Evolutionary conservation across 2,888 invertebrate species (phyloP), one percentile per base, ranked within the genome.

Genomic region (Aphidius colemani): DNA sequence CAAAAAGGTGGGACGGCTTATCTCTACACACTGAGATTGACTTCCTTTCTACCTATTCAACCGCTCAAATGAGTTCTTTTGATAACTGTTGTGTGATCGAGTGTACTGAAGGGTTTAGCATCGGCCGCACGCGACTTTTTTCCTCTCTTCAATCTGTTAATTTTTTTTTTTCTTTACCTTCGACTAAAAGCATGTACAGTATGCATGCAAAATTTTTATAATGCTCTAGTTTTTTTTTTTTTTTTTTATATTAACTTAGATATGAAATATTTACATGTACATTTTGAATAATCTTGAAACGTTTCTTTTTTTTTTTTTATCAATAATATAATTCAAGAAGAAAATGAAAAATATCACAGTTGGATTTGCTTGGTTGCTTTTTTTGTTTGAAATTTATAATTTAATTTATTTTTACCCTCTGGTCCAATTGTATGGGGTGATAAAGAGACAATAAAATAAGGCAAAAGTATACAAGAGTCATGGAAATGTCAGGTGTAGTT

Each of bases 51-150:
- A 78, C 73, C 79, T 76, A 80, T 78, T 78, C 80, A 80, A 70
- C 75, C 78, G 79, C 79, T 80, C 80, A 78, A 80, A 81, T 81
- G 69, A 81, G 81, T 81, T 81, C 81, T 80, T 81, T 81, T 81
- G 81, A 80, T 81, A 81, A 81, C 80, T 81, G 81, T 81, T 80
- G 80, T 80, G 80, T 77, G 79, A 81, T 81, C 80, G 79, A 80
- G 80, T 80, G 79, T 76, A 78, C 79, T 79, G 79, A 80, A 80
- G 79, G 81, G 79, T 77, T 80, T 78, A 73, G 71, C 72, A 67
- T 76, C 64, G 59, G 59, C 66, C 65, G 62, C 10, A 51, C 49
- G 46, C 53, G 57, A 49, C 56, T 44, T 53, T 49, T 30, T 39
- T 50, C 39, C 43, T 55, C 40, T 48, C 7, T 48, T 30, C 4